Conservation (phyloP, 2,888 invertebrate genomes). For the Scaptomyza flava region DNA sequence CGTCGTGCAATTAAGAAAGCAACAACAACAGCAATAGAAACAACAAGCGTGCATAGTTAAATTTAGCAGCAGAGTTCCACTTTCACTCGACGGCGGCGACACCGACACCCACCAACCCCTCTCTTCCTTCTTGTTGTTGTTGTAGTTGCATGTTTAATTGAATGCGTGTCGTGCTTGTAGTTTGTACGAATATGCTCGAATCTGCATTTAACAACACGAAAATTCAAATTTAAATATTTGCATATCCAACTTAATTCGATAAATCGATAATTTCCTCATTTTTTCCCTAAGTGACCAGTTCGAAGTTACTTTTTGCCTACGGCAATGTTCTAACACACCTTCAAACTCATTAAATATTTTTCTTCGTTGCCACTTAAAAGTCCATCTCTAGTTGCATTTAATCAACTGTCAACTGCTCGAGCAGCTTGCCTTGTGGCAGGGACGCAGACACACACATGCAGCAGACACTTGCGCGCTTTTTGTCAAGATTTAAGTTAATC, state of each 20-base stretch:
- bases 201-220: slow-evolving; percentile 24
- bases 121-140: slow-evolving; percentile 3
- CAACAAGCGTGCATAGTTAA: slow-evolving; percentile 67
- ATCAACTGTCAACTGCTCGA: slow-evolving; percentile 29
- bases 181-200: slow-evolving; percentile 48
- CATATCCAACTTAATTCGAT: slow-evolving; percentile 1
- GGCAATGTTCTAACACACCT: not conserved
- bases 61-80: slow-evolving; percentile 82
- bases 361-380: not conserved
- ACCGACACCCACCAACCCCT: slow-evolving; percentile 46
- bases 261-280: not conserved
- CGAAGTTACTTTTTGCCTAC: not conserved
- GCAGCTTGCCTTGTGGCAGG: slow-evolving; percentile 6
- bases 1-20: slow-evolving; percentile 74
- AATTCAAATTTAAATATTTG: slow-evolving; percentile 22
- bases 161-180: slow-evolving; percentile 40
- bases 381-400: slow-evolving; percentile 37
- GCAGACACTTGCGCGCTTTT: slow-evolving; percentile 73
- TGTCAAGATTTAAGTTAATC: slow-evolving; percentile 77
- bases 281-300: not conserved
- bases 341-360: not conserved
- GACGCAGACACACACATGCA: not conserved
- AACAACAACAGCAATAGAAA: slow-evolving; percentile 39
- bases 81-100: slow-evolving; percentile 69
- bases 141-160: slow-evolving; percentile 47